Base-by-base conservation (phyloP, 2,113 vertebrate genomes). In the Periophthalmus modestus region DNA sequence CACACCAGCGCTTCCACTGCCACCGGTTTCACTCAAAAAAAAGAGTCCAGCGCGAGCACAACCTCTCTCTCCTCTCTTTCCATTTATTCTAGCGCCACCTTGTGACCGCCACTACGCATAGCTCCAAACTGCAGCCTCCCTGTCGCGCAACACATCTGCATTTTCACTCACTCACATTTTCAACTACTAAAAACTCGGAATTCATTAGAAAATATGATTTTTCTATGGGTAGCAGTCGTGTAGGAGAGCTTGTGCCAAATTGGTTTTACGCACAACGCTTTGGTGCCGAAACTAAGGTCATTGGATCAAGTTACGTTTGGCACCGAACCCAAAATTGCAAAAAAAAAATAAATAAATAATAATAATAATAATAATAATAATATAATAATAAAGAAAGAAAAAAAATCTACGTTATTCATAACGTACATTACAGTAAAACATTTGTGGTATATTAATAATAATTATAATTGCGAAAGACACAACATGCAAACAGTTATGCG, bases 51-150 rank as follows among this genome's bases (percentile, higher is more conserved):
- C 48, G 66, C 48, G 2, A 21, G 67, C 57, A 15, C n/a, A 71
- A n/a, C 21, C 13, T 61, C 55, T 13, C 0, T 18, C 58, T 24
- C 1, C 18, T 12, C 24, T 34, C 13, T 75, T 84, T 83, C 59
- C 68, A 66, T 85, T 84, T 85, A 63, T 85, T 86, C 54, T 78
- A 76, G 91, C 92, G 91, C 92, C 93, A 81, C 85, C 93, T 9
- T 78, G 90, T 85, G 93, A 80, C 70, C 1, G 7, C n/a, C 67
- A 28, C 9, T 1, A 16, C 16, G 54, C 69, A 21, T 16, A n/a
- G 21, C 52, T 43, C 10, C 55, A 10, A 28, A 5, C 14, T 5
- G 62, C 39, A n/a, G 9, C 23, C 15, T 33, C 50, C 67, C 28
- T 55, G 2, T 54, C 12, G 11, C 15, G 11, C 33, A 46, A 47